Percentiles rank a stretch among this genome's conserved stretches.
phyloP scores from a whole-genome alignment of 2,888 invertebrate species.

The Marasmarcha lunaedactyla region DNA sequence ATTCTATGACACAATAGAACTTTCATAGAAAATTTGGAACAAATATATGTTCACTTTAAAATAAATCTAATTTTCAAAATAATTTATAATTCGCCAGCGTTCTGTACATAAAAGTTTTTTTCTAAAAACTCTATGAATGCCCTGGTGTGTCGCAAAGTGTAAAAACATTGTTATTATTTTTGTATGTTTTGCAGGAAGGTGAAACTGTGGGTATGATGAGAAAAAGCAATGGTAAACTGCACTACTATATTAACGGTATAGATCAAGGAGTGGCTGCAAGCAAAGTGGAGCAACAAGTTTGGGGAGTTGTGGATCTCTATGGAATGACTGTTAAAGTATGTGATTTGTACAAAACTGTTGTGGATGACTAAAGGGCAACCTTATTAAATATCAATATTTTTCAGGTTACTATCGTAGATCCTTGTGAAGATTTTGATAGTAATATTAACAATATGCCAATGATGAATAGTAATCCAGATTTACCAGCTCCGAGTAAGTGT shows the following conservation, averaged over 20 bases:
- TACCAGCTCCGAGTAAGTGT: slow-evolving; percentile 43
- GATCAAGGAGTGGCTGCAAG: slow-evolving; percentile 93
- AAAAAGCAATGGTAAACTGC: slow-evolving; percentile 84
- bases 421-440: slow-evolving; percentile 83
- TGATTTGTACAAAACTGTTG: neutral
- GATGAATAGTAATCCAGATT: slow-evolving; percentile 28
- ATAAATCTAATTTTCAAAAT: too few relatives aligned
- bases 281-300: slow-evolving; percentile 82
- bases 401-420: slow-evolving; percentile 85
- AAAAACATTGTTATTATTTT: too few relatives aligned
- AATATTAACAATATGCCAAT: slow-evolving; percentile 37
- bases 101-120: too few relatives aligned
- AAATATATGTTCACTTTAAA: too few relatives aligned
- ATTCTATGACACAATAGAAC: too few relatives aligned
- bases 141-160: too few relatives aligned
- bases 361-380: neutral
- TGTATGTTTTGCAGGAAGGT: slow-evolving; percentile 75
- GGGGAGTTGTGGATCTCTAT: slow-evolving; percentile 96
- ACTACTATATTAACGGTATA: slow-evolving; percentile 92
- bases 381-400: slow-evolving; percentile 2
- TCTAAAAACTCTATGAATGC: too few relatives aligned
- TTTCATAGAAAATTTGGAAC: too few relatives aligned
- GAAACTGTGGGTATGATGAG: slow-evolving; percentile 94
- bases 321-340: slow-evolving; percentile 85
- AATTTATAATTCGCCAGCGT: too few relatives aligned